Conservation (phyloP, 2,113 vertebrate species). For the Xyliphius kryptos region DNA sequence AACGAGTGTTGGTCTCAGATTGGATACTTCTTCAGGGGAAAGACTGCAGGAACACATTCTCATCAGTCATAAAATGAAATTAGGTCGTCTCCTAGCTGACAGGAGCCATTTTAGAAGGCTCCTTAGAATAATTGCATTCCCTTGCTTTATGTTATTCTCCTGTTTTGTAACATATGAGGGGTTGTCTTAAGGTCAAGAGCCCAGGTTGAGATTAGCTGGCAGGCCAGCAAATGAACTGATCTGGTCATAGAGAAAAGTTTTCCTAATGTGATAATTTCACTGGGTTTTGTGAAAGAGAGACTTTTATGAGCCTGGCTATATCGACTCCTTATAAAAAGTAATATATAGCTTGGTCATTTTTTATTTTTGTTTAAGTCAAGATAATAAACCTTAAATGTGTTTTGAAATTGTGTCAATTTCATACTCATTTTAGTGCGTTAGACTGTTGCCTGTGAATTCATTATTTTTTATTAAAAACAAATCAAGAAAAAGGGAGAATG, state of each 20-base stretch:
- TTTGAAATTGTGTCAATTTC: too few relatives aligned
- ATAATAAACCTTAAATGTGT: too few relatives aligned
- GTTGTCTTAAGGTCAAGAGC: constrained; percentile 54
- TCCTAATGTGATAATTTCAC: constrained; percentile 22
- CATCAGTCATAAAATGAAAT: constrained; percentile 56
- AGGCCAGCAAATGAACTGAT: constrained; percentile 23
- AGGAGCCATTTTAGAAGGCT: constrained; percentile 49
- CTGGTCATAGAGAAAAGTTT: constrained; percentile 9
- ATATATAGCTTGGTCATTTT: constrained; percentile 10
- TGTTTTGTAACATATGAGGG: constrained; percentile 48
- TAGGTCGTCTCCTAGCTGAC: constrained; percentile 53
- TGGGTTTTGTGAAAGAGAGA: constrained; percentile 16
- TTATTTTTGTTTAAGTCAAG: not conserved
- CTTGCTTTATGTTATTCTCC: constrained; percentile 51
- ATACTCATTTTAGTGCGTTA: too few relatives aligned
- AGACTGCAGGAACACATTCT: constrained; percentile 20
- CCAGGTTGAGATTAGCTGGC: constrained; percentile 34
- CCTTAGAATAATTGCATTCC: constrained; percentile 62
- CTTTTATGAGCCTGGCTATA: constrained; percentile 3
- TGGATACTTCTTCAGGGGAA: constrained; percentile 28
- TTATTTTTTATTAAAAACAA: too few relatives aligned
- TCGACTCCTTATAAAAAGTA: constrained; percentile 6
- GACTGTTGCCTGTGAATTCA: too few relatives aligned
- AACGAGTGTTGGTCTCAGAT: constrained; percentile 27
- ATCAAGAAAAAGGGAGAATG: too few relatives aligned